phyloP scores from a whole-genome alignment of 2,113 vertebrate genomes.

The Lagenorhynchus albirostris region DNA sequence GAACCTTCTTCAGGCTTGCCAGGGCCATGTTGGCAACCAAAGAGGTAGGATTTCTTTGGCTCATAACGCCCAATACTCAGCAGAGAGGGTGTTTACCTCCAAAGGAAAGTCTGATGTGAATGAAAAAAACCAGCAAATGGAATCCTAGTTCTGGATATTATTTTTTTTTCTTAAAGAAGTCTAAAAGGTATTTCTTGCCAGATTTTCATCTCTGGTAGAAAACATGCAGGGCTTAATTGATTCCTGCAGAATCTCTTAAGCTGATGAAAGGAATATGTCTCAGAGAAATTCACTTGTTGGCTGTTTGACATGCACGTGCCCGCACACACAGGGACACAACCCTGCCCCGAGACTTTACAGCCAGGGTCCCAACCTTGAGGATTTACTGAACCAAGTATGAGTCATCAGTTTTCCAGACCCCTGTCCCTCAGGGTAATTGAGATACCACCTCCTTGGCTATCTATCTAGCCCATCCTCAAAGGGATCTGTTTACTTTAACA shows the following conservation, averaged over 20 bases:
- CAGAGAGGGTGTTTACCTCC: slow-evolving; percentile 69
- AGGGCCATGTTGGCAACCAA: neutral
- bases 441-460: slow-evolving; percentile 59
- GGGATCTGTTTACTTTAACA: slow-evolving; percentile 56
- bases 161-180: slow-evolving; percentile 71
- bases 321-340: neutral
- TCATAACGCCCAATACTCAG: neutral
- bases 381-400: slow-evolving; percentile 48
- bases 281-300: slow-evolving; percentile 57
- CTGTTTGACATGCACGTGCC: slow-evolving; percentile 55
- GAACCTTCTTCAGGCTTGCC: neutral
- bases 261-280: slow-evolving; percentile 72
- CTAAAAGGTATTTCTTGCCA: slow-evolving; percentile 70
- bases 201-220: slow-evolving; percentile 75
- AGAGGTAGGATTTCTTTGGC: neutral
- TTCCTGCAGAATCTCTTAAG: slow-evolving; percentile 76
- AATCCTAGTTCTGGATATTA: slow-evolving; percentile 44
- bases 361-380: slow-evolving; percentile 29
- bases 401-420: slow-evolving; percentile 77
- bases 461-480: slow-evolving; percentile 35
- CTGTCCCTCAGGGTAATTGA: slow-evolving; percentile 63
- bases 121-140: slow-evolving; percentile 61
- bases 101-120: slow-evolving; percentile 73
- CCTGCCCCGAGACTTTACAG: slow-evolving; percentile 42
- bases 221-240: slow-evolving; percentile 71